Evolutionary conservation across 2,113 vertebrate genomes (phyloP).

Genomic region (Nothobranchius furzeri): DNA sequence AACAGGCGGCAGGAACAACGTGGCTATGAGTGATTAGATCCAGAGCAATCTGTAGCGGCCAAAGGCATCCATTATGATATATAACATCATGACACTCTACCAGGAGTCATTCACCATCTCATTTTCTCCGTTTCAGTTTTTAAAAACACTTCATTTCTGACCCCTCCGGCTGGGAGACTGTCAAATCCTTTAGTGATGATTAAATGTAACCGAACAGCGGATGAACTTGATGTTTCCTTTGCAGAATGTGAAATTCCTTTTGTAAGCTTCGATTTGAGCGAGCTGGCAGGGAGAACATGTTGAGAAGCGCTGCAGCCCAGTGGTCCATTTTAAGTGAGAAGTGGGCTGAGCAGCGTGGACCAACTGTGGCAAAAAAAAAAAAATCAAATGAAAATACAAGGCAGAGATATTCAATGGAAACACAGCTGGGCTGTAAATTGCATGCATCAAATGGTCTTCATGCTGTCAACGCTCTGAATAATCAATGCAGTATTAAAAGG

Average conservation of each 20-base stretch:
- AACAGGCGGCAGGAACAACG: conserved; percentile 9
- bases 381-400: not conserved
- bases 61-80: not conserved
- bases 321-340: conserved; percentile 49
- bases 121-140: conserved; percentile 12
- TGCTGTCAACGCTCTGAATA: not conserved
- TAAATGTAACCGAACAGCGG: not conserved
- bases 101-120: conserved; percentile 13
- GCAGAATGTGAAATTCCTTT: conserved; percentile 2
- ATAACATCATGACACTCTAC: conserved; percentile 1
- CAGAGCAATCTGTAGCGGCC: conserved; percentile 9
- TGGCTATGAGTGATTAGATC: not conserved
- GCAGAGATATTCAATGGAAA: conserved; percentile 3
- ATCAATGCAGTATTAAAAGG: not conserved
- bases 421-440: conserved; percentile 10
- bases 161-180: not conserved
- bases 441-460: not conserved
- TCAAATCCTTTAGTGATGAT: conserved; percentile 12
- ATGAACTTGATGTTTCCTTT: conserved; percentile 12
- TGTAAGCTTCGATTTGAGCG: conserved; percentile 1
- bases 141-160: not conserved
- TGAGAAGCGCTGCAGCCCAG: conserved; percentile 44
- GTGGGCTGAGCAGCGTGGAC: conserved; percentile 43
- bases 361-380: conserved; percentile 35
- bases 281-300: conserved; percentile 27